Percentiles rank a stretch among this genome's conserved stretches.
phyloP scores from a whole-genome alignment of 2,888 invertebrate species.

The Acrocera orbiculus region DNA sequence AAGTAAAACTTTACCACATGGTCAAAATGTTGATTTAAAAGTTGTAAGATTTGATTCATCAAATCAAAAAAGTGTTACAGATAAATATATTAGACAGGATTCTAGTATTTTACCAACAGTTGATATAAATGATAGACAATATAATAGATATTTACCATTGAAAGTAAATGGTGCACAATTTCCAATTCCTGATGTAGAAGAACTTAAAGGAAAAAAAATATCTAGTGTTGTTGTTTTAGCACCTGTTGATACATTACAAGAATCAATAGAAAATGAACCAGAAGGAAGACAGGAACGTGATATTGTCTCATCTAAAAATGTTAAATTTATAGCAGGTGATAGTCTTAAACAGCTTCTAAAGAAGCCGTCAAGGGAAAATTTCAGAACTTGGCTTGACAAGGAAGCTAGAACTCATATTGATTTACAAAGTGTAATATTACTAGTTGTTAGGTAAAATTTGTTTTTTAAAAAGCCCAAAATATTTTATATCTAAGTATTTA shows the following conservation, averaged over 20 bases:
- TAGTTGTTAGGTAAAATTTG: constrained; percentile 72
- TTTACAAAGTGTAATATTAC: constrained; percentile 61
- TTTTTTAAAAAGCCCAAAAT: constrained; percentile 13
- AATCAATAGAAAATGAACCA: constrained; percentile 10
- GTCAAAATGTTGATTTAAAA: constrained; percentile 62
- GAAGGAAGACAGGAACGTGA: constrained; percentile 38
- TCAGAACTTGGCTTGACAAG: constrained; percentile 59
- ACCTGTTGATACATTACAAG: constrained; percentile 51
- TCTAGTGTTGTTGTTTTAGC: constrained; percentile 73
- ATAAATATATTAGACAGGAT: constrained; percentile 51
- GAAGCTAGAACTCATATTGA: constrained; percentile 58
- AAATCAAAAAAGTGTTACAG: constrained; percentile 54
- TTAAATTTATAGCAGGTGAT: constrained; percentile 56
- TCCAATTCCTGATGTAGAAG: constrained; percentile 63
- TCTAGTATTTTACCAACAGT: constrained; percentile 60
- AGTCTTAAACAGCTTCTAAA: constrained; percentile 56
- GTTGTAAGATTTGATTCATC: constrained; percentile 66
- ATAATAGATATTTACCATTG: constrained; percentile 66
- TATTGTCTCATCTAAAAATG: constrained; percentile 42
- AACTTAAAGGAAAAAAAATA: constrained; percentile 56
- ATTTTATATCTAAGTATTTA: no score
- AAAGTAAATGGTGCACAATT: constrained; percentile 74
- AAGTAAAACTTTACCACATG: constrained; percentile 25
- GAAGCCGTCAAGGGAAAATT: constrained; percentile 59
- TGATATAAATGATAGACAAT: constrained; percentile 52